These are phyloP conservation scores for Antheraea yamamai DNA, from an alignment of 2,888 invertebrate species.

Conservation along the genomic window DNA sequence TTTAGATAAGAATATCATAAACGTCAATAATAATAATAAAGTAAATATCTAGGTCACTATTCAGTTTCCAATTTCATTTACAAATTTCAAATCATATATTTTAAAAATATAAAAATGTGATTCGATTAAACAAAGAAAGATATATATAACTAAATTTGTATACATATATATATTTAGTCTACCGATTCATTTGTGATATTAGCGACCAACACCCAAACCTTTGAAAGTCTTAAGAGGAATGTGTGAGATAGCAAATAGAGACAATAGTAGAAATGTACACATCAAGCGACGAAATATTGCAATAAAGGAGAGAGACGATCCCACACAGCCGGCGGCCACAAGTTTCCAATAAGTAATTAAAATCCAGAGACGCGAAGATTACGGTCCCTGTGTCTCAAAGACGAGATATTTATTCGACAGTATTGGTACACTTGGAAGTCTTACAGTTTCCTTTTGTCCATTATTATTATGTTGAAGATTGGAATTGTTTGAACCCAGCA, in stretches of 20 bases:
- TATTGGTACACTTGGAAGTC: conserved; percentile 59
- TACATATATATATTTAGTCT: no score
- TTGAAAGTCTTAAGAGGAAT: not conserved
- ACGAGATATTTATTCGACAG: conserved; percentile 63
- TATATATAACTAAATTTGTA: not conserved
- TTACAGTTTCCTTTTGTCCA: conserved; percentile 64
- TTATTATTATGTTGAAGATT: conserved; percentile 30
- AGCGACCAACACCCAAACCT: not conserved
- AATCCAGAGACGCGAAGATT: conserved; percentile 76
- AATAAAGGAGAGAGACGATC: conserved; percentile 71
- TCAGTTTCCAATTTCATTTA: no score
- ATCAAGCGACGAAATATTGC: conserved; percentile 61
- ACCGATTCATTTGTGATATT: not conserved
- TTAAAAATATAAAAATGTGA: not conserved
- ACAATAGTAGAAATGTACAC: conserved; percentile 46
- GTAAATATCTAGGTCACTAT: no score
- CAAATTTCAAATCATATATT: no score
- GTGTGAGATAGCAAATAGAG: conserved; percentile 23
- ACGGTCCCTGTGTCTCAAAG: conserved; percentile 67
- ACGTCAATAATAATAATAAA: no score
- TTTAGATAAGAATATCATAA: no score
- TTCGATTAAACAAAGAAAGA: not conserved
- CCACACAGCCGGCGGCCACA: conserved; percentile 77
- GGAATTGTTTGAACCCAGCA: not conserved
- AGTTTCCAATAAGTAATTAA: conserved; percentile 82